A percentile compares a stretch with the other conserved stretches of the same genome.
Conservation (phyloP, 2,113 vertebrate species). For the Ammospiza caudacuta region DNA sequence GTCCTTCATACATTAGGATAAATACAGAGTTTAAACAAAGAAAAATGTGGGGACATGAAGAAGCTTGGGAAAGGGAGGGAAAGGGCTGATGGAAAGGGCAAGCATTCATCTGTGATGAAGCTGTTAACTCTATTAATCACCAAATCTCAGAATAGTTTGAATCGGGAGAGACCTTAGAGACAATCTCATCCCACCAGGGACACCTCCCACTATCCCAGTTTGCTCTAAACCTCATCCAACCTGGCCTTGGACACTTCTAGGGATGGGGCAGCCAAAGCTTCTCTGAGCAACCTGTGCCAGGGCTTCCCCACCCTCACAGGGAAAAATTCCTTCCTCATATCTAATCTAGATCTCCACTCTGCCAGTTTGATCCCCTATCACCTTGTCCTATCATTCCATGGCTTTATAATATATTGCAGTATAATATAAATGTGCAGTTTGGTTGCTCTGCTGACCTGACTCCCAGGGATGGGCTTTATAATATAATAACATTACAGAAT, state of each 20-base stretch:
- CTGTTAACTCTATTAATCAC: background rate
- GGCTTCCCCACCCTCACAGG: background rate
- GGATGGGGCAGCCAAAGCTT: background rate
- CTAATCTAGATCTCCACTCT: background rate
- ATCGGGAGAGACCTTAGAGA: background rate
- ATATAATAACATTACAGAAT: too few species aligned
- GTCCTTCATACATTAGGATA: background rate
- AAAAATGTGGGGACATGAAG: fast-evolving
- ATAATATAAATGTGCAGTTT: fast-evolving
- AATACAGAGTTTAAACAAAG: background rate
- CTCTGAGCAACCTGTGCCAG: background rate
- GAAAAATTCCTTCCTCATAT: background rate
- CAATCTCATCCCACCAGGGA: background rate
- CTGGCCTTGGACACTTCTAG: background rate
- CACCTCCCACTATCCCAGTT: background rate
- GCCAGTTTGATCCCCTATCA: background rate
- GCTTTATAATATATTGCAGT: background rate
- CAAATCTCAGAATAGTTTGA: background rate
- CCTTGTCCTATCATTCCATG: background rate
- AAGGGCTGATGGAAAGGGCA: background rate
- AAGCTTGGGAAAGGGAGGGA: background rate
- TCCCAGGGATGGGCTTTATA: too few species aligned
- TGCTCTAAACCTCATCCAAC: background rate
- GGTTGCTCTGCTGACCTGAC: background rate
- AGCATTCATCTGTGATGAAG: background rate